These are phyloP conservation scores for Anagyrus pseudococci DNA, from an alignment of 2,888 invertebrate species.

Conservation along the genomic window DNA sequence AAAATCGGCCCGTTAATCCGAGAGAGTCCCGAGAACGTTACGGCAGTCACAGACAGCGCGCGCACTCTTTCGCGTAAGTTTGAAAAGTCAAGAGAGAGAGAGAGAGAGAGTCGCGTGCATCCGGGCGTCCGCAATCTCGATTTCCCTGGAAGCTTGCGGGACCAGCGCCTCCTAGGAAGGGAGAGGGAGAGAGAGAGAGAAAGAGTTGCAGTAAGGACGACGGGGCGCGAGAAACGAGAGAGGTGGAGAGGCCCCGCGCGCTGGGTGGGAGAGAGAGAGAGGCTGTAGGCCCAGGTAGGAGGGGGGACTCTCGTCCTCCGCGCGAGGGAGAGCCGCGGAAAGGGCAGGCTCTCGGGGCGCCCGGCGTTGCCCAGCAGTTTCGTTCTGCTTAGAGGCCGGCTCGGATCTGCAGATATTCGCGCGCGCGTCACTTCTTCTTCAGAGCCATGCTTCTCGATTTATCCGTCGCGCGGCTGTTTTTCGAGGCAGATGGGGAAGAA, in stretches of 20 bases:
- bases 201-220: background rate
- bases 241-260: constrained; percentile 35
- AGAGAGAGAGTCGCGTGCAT: too few relatives aligned
- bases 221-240: background rate
- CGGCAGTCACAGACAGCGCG: background rate
- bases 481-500: too few relatives aligned
- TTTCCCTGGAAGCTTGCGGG: too few relatives aligned
- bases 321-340: constrained; percentile 20
- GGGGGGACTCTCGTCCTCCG: constrained; percentile 37
- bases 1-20: too few relatives aligned
- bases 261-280: constrained; percentile 7
- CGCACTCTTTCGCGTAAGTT: background rate
- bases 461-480: background rate
- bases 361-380: constrained; percentile 26
- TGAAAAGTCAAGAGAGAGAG: background rate
- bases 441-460: too few relatives aligned
- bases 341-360: constrained; percentile 28
- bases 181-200: background rate
- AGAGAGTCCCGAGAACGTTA: too few relatives aligned
- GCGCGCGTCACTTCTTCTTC: background rate
- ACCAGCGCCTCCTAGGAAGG: too few relatives aligned
- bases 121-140: too few relatives aligned
- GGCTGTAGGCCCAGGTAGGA: background rate
- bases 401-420: constrained; percentile 7
- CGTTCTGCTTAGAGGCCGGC: constrained; percentile 28